Evolutionary conservation across 2,888 invertebrate genomes (phyloP).

Genomic region (Hypomecis punctinalis): DNA sequence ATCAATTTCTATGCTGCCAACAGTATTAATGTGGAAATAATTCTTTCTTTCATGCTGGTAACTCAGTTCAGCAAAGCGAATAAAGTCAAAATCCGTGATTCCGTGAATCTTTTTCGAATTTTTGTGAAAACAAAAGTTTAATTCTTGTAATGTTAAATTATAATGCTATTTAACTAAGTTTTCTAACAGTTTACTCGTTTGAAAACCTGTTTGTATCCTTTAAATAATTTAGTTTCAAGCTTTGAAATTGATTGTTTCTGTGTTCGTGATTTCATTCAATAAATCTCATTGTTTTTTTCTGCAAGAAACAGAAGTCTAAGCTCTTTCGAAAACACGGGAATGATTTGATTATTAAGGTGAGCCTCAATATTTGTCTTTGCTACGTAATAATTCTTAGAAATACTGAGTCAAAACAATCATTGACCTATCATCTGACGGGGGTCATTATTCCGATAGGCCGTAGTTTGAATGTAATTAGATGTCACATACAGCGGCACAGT

Average conservation of each 20-base stretch:
- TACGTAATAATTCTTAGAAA: constrained; percentile 32
- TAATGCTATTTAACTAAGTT: too few relatives aligned
- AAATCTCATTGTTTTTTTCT: constrained; percentile 49
- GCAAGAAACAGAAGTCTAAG: constrained; percentile 50
- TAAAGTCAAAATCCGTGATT: too few relatives aligned
- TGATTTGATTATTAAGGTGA: constrained; percentile 72
- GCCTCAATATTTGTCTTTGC: constrained; percentile 50
- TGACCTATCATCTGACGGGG: constrained; percentile 34
- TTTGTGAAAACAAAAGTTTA: too few relatives aligned
- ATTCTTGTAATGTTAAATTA: too few relatives aligned
- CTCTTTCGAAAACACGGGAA: constrained; percentile 39
- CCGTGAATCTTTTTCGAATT: too few relatives aligned
- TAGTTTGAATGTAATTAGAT: constrained; percentile 59
- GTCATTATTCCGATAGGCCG: constrained; percentile 46
- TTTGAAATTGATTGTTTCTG: constrained; percentile 20
- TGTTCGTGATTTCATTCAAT: constrained; percentile 41
- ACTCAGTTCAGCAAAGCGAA: too few relatives aligned
- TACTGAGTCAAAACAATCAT: constrained; percentile 9
- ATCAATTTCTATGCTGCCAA: too few relatives aligned
- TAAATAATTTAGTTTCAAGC: neutral
- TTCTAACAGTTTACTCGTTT: neutral
- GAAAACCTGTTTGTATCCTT: neutral
- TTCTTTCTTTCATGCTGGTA: too few relatives aligned
- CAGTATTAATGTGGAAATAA: too few relatives aligned
- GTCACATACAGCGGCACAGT: constrained; percentile 46